Percentiles rank a stretch among this genome's conserved stretches.
phyloP scores from a whole-genome alignment of 2,888 invertebrate genomes.

The Oscheius myriophilus region DNA sequence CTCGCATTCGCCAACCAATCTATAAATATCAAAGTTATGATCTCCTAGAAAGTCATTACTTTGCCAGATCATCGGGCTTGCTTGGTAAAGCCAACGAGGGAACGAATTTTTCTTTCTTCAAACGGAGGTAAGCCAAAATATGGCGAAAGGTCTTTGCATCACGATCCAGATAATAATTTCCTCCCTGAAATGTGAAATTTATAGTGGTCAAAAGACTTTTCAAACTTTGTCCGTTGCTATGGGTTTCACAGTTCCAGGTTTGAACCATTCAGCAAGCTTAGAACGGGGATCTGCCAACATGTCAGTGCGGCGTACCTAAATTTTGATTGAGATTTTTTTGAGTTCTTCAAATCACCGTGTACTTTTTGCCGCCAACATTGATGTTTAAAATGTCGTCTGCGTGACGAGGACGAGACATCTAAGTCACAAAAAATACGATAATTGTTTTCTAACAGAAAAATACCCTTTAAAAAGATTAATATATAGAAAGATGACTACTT shows the following conservation, averaged over 20 bases:
- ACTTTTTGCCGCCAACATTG: conserved; percentile 70
- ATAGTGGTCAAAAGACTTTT: not conserved
- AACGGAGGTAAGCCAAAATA: conserved; percentile 93
- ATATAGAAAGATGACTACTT: no score
- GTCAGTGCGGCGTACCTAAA: conserved; percentile 63
- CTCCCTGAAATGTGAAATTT: conserved; percentile 48
- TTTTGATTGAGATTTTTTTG: not conserved
- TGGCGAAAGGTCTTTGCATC: conserved; percentile 98
- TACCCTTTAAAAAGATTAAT: no score
- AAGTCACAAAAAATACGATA: not conserved
- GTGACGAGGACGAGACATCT: conserved; percentile 62
- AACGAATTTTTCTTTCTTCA: conserved; percentile 77
- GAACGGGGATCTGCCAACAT: conserved; percentile 68
- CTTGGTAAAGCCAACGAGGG: conserved; percentile 68
- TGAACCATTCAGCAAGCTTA: conserved; percentile 67
- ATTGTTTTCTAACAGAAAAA: not conserved
- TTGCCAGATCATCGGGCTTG: conserved; percentile 70
- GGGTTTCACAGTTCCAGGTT: conserved; percentile 60
- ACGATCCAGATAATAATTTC: conserved; percentile 93
- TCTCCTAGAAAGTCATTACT: conserved; percentile 41
- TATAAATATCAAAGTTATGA: conserved; percentile 32
- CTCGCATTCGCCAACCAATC: conserved; percentile 69
- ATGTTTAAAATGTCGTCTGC: conserved; percentile 70
- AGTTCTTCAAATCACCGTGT: conserved; percentile 60
- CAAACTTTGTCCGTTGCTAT: conserved; percentile 63